phyloP scores from a whole-genome alignment of 2,113 vertebrate genomes.

The Elaphurus davidianus region DNA sequence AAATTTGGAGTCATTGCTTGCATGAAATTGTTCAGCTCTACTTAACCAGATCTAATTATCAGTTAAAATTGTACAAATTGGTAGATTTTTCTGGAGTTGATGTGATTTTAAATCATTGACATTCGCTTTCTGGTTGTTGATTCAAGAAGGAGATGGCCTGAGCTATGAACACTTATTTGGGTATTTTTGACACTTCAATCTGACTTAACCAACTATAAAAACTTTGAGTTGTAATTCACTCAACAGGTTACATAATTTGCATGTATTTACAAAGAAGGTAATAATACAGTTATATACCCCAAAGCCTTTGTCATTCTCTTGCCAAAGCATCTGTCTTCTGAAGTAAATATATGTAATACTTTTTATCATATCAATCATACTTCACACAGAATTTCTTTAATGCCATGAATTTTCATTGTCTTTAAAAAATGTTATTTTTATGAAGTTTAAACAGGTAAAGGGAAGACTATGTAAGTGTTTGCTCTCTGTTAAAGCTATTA shows the following conservation, averaged over 20 bases:
- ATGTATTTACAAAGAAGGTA: conserved; percentile 9
- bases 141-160: background rate
- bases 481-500: background rate
- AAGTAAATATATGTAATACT: background rate
- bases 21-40: background rate
- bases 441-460: background rate
- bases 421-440: background rate
- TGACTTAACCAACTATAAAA: background rate
- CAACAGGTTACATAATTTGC: background rate
- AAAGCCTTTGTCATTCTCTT: background rate
- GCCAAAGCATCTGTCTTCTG: background rate
- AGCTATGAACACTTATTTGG: background rate
- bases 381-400: background rate
- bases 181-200: conserved; percentile 6
- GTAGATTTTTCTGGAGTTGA: background rate
- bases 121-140: background rate
- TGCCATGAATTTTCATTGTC: background rate
- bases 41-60: background rate
- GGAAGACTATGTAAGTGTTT: background rate
- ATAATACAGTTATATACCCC: background rate
- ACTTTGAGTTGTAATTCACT: background rate
- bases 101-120: background rate
- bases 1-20: background rate
- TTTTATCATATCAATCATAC: background rate
- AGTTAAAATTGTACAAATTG: background rate